Evolutionary conservation across 2,113 vertebrate species (phyloP).

Genomic region (Thermophis baileyi): DNA sequence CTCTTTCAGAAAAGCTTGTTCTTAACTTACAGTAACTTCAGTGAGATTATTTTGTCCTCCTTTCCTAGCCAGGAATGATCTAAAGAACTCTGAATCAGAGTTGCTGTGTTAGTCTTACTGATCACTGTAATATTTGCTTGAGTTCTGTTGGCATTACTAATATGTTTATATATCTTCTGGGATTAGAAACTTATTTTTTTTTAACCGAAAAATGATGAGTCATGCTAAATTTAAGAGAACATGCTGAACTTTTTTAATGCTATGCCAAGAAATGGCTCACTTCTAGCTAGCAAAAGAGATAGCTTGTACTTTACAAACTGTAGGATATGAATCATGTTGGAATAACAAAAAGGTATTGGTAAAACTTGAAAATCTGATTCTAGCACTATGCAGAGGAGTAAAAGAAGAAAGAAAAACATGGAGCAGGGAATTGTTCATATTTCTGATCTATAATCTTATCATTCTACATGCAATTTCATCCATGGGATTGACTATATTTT

Average conservation of each 20-base stretch:
- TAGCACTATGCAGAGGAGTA: neutral
- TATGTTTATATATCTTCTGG: neutral
- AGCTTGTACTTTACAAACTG: rapidly evolving
- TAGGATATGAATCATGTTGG: constrained; percentile 16
- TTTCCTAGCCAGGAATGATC: neutral
- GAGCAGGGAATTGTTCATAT: neutral
- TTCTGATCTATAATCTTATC: neutral
- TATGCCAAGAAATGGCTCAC: constrained; percentile 15
- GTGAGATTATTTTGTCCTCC: neutral
- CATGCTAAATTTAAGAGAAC: constrained; percentile 35
- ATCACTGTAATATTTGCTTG: neutral
- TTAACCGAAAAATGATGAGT: constrained; percentile 35
- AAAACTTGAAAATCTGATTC: neutral
- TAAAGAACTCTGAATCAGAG: neutral
- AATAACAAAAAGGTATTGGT: neutral
- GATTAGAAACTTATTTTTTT: neutral
- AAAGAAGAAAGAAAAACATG: neutral
- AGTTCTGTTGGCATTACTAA: neutral
- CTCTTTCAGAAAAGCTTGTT: neutral
- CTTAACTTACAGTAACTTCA: neutral
- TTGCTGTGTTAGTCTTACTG: neutral
- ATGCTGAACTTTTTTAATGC: constrained; percentile 38
- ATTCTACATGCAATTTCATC: neutral
- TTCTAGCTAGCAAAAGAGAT: constrained; percentile 8
- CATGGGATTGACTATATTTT: neutral